Percentiles rank a stretch among this genome's conserved stretches.
Conservation (phyloP, 53 echinoderm and acorn worm species). For the Patiria pectinifera region DNA sequence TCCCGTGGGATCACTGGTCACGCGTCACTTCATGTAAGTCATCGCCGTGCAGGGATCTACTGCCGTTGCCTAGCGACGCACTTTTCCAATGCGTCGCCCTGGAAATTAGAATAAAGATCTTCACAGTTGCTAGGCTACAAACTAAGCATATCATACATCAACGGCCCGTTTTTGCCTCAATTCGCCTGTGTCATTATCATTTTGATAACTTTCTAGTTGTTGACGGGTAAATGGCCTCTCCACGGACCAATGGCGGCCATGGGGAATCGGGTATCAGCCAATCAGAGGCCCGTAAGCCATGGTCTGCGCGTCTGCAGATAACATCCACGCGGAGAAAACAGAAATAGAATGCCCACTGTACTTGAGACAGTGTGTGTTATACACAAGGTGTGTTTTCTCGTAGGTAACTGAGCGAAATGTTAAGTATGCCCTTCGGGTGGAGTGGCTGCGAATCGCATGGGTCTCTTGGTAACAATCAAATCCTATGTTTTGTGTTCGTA, state of each 20-base stretch:
- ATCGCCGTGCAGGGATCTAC: neutral
- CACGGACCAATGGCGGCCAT: slow-evolving; percentile 29
- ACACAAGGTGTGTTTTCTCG: neutral
- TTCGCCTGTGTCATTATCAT: neutral
- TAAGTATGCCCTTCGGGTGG: slow-evolving; percentile 13
- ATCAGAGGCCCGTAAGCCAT: slow-evolving; percentile 5
- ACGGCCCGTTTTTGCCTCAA: no score
- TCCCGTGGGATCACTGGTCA: neutral
- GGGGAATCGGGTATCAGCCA: neutral
- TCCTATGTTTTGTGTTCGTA: neutral
- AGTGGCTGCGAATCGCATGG: neutral
- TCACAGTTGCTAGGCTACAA: slow-evolving; percentile 5
- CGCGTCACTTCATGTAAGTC: neutral
- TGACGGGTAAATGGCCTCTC: neutral
- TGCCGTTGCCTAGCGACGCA: slow-evolving; percentile 18
- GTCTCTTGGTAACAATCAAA: neutral
- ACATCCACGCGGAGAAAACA: neutral
- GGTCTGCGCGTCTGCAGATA: slow-evolving; percentile 23
- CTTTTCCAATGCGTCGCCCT: neutral
- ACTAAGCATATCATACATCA: neutral
- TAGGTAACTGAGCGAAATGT: slow-evolving; percentile 27
- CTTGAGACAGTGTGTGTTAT: neutral
- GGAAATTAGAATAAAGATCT: neutral
- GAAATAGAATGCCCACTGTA: slow-evolving; percentile 19
- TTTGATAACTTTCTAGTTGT: neutral